A percentile compares a stretch with the other conserved stretches of the same genome.
Evolutionary conservation across 2,888 invertebrate genomes (phyloP).

Genomic region (Lottia gigantea): DNA sequence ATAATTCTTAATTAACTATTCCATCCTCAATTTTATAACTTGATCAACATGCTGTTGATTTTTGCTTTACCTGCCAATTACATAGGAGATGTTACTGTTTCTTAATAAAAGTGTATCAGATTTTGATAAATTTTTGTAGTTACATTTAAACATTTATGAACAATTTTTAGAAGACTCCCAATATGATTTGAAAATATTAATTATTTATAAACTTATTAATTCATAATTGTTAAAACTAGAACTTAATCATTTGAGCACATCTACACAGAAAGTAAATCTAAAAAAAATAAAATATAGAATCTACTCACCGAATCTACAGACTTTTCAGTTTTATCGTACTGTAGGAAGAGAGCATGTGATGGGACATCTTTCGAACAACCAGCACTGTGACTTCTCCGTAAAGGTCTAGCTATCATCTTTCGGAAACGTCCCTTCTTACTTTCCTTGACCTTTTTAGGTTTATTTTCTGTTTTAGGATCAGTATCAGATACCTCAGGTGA

Average conservation of each 20-base stretch:
- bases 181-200: too few relatives aligned
- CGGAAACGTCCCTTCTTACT: constrained; percentile 48
- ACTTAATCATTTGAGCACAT: neutral
- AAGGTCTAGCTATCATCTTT: constrained; percentile 49
- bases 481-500: constrained; percentile 26
- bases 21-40: too few relatives aligned
- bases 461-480: constrained; percentile 23
- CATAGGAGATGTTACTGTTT: too few relatives aligned
- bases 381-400: constrained; percentile 71
- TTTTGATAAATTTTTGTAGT: too few relatives aligned
- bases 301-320: constrained; percentile 10
- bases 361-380: constrained; percentile 67
- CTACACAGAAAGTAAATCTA: neutral
- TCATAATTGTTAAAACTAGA: too few relatives aligned
- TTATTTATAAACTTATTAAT: too few relatives aligned
- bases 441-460: constrained; percentile 27
- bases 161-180: too few relatives aligned
- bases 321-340: constrained; percentile 33
- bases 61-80: too few relatives aligned
- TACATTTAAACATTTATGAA: too few relatives aligned
- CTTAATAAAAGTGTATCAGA: too few relatives aligned
- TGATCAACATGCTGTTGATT: too few relatives aligned
- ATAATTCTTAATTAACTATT: too few relatives aligned
- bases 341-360: constrained; percentile 64
- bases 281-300: neutral